phyloP scores from a whole-genome alignment of 2,888 invertebrate species.

The Nymphalis urticae region DNA sequence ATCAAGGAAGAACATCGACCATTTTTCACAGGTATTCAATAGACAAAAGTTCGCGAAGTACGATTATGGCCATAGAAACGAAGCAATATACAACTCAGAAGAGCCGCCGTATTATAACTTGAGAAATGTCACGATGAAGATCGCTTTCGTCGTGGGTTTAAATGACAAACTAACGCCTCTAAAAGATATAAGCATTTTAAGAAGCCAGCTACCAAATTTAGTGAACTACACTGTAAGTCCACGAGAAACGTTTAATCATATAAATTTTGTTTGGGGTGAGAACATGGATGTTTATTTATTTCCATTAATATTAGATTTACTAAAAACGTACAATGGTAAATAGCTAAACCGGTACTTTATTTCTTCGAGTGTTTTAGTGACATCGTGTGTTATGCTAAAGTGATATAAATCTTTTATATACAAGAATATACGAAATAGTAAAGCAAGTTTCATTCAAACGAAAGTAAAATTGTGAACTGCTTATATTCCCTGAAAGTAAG shows the following conservation, averaged over 20 bases:
- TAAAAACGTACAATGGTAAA: background rate
- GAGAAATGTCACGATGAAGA: constrained; percentile 42
- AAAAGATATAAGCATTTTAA: constrained; percentile 41
- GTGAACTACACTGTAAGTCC: constrained; percentile 41
- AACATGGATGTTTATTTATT: constrained; percentile 41
- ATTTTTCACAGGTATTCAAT: constrained; percentile 45
- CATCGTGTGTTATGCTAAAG: too few relatives aligned
- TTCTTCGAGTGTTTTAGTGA: too few relatives aligned
- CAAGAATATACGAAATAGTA: too few relatives aligned
- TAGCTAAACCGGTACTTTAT: too few relatives aligned
- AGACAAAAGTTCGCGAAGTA: constrained; percentile 29
- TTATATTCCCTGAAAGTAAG: too few relatives aligned
- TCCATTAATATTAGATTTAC: constrained; percentile 38
- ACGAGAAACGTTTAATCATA: constrained; percentile 41
- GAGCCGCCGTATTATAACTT: constrained; percentile 48
- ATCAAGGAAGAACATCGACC: constrained; percentile 47
- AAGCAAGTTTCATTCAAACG: too few relatives aligned
- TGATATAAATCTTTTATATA: too few relatives aligned
- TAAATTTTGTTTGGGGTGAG: constrained; percentile 46
- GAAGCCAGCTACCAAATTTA: constrained; percentile 43
- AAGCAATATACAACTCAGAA: constrained; percentile 37
- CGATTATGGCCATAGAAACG: constrained; percentile 46
- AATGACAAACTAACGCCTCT: constrained; percentile 45
- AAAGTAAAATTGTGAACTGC: too few relatives aligned
- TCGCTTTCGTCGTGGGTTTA: constrained; percentile 40